Conservation (phyloP, 2,797 vertebrate species). For the Coregonus sp. region DNA sequence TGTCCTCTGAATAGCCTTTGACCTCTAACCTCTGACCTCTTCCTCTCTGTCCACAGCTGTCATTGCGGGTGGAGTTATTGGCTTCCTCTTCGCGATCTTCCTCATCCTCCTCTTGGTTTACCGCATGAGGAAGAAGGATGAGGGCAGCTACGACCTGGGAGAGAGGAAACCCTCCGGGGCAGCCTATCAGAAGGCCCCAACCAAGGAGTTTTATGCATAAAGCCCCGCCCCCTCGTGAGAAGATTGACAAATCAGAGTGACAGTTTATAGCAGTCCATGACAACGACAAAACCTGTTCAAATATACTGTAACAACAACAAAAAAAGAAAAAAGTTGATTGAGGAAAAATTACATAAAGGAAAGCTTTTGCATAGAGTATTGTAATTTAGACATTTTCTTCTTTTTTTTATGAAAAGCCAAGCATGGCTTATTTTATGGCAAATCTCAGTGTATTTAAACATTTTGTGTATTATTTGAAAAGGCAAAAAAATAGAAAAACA, state of each 20-base stretch:
- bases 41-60: conserved; percentile 79
- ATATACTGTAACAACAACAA: conserved; percentile 40
- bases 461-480: conserved; percentile 91
- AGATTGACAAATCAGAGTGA: conserved; percentile 53
- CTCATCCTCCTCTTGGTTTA: conserved; percentile 97
- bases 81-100: conserved; percentile 98
- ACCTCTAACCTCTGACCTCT: conserved; percentile 1
- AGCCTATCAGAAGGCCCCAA: conserved; percentile 97
- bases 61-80: conserved; percentile 95
- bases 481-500: conserved; percentile 66
- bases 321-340: conserved; percentile 43
- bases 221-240: conserved; percentile 47
- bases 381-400: conserved; percentile 83
- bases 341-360: conserved; percentile 69
- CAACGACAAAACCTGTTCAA: conserved; percentile 58
- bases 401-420: conserved; percentile 74
- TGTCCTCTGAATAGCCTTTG: conserved; percentile 20
- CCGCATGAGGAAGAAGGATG: conserved; percentile 99
- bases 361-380: conserved; percentile 89
- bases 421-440: conserved; percentile 84
- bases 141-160: conserved; percentile 97
- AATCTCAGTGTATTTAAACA: conserved; percentile 94
- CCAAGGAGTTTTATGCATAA: conserved; percentile 99
- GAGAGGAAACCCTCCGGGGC: conserved; percentile 95
- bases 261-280: conserved; percentile 53